Evolutionary conservation across 2,888 invertebrate genomes (phyloP), one percentile per base, ranked within the genome.

Genomic region (Hydropsyche betteni): DNA sequence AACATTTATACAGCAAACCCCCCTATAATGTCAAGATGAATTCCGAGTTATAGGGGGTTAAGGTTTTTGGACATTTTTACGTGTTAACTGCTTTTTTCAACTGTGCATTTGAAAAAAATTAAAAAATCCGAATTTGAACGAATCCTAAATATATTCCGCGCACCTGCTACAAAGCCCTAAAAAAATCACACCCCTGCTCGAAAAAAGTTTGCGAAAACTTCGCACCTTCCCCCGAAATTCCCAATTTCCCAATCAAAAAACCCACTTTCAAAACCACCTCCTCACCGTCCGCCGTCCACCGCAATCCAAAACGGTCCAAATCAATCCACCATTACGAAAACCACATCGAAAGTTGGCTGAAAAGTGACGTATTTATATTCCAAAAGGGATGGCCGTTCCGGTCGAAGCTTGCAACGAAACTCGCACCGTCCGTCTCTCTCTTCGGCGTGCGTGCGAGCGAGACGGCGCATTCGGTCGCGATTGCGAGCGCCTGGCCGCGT

Each of bases 331-430:
- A 24, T 24, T 24, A 2, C 2, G 1, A 24, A 24, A 24, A 24
- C 24, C 1, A 24, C 24, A 64, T 8, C 6, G 8, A 24, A 34
- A 33, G 3, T 64, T 64, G 64, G 64, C 64, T 64, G 64, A 64
- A 64, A 64, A 64, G 12, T 5, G 12, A 6, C 64, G 64, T 64
- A 64, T 64, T 64, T 64, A 64, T 24, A 69, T 69, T 69, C 1
- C 24, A 24, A 69, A 69, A 69, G 69, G 44, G 33, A n/a, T 10
- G 14, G 8, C 12, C 69, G 69, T 69, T 69, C 69, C 36, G 12
- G n/a, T n/a, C n/a, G 36, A 24, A 68, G 68, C 68, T 68, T 12
- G 38, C 12, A 4, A 68, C 68, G 50, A 14, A 10, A 24, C 10
- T 2, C 44, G 0, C 50, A 51, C 6, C 10, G 10, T 14, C 50